Base-by-base conservation (phyloP, 2,113 vertebrate species). In the Paraplagusia blochii region DNA sequence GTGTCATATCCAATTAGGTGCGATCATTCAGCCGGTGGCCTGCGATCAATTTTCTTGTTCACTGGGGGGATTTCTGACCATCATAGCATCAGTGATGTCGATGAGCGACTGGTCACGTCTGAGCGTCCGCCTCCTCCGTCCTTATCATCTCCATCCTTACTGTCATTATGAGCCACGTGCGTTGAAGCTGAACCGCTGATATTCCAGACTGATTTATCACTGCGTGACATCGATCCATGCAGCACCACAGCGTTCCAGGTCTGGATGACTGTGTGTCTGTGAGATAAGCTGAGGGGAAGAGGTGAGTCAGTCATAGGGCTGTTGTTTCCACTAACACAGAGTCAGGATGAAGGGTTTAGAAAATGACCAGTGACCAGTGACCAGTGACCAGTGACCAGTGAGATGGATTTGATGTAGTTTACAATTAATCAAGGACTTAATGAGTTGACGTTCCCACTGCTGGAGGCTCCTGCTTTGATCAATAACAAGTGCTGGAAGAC, bases 1-100 rank as follows among this genome's bases (percentile, higher is more conserved):
- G 34, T 69, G 67, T 69, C 69, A 57, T 69, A 48, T 79, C 66
- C 63, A 67, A 54, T 79, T 74, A 82, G 74, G 76, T 79, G 73
- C 74, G 79, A 73, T 55, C 75, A 54, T 68, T 74, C 52, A 59
- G 54, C 46, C n/a, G 5, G 5, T 38, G 46, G 18, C 44, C 55
- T 18, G 35, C 63, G 66, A 82, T 83, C 73, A 63, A 63, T 77
- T 45, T 51, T 62, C 74, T 64, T 74, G 61, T 75, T 46, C 44
- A 22, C 6, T 11, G 15, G 73, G 44, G 53, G 19, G 46, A 22
- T 17, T 7, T 38, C 15, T 15, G 51, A 43, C 50, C 40, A 49
- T 10, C 14, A 9, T 9, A 8, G 18, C 44, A 51, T 46, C 13
- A 44, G 45, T 42, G n/a, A n/a, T n/a, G 34, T 58, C 17, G 9